Evolutionary conservation across 2,113 vertebrate species (phyloP), one percentile per base, ranked within the genome.

Genomic region (Ursus arctos): DNA sequence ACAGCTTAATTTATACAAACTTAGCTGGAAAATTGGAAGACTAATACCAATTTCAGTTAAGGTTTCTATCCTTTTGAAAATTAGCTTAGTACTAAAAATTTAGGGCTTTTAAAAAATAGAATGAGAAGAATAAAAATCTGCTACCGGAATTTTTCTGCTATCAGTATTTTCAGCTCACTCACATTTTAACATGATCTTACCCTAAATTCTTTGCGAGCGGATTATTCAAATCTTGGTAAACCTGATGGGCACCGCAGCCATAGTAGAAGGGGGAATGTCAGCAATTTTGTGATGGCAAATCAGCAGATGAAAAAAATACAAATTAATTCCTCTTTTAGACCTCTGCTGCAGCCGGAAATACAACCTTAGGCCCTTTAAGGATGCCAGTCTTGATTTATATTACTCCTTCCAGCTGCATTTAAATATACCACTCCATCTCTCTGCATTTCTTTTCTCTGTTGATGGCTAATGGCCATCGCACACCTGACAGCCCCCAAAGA

Each of bases 61-160:
- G 43, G n/a, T 67, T 85, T 79, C 15, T 36, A 28, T 83, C n/a
- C 40, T 94, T 94, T 86, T 59, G n/a, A 74, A 89, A 94, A 47
- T 76, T 71, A 91, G 36, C 57, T 74, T 91, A n/a, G 14, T 57
- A 76, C 79, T 89, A 16, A 86, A 88, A 49, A 55, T 26, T 36
- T 63, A 80, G 65, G 83, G 7, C 15, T 82, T 92, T 80, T 14
- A 55, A 82, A 95, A 94, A 79, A n/a, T 86, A 65, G 51, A n/a
- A 87, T 61, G 18, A 57, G 61, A 90, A 72, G 31, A 65, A 82
- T 81, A 83, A 72, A 88, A 94, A 72, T 53, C 21, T 53, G 21
- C 33, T 63, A 13, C 15, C 26, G 83, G n/a, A 16, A 31, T 63
- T 61, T 51, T 49, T 93, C 43, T 86, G 59, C 49, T 49, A 24